phyloP scores from a whole-genome alignment of 2,113 vertebrate genomes.

The Cryptomyrus ogoouensis region DNA sequence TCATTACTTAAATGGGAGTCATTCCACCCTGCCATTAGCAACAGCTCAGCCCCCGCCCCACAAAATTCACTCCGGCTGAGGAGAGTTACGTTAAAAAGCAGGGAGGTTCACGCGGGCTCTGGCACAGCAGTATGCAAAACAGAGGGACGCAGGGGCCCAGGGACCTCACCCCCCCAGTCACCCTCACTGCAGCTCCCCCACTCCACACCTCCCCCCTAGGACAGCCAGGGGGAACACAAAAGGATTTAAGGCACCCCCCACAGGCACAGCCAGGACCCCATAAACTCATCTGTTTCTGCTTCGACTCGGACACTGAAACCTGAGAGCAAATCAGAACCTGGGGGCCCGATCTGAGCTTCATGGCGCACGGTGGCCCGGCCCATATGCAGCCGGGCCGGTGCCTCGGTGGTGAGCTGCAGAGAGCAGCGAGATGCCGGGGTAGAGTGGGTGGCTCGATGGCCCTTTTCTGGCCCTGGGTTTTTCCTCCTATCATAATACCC shows the following conservation, averaged over 20 bases:
- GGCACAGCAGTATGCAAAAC: conserved; percentile 59
- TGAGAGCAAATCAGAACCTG: background rate
- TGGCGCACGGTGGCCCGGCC: background rate
- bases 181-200: background rate
- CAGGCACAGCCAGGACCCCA: conserved; percentile 46
- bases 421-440: conserved; percentile 40
- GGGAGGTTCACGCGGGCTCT: conserved; percentile 64
- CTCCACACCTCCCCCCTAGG: conserved; percentile 42
- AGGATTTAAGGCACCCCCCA: conserved; percentile 56
- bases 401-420: conserved; percentile 36
- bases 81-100: conserved; percentile 57
- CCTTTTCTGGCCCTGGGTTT: conserved; percentile 38
- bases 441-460: conserved; percentile 42
- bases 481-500: conserved; percentile 47
- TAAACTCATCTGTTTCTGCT: conserved; percentile 43
- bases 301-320: background rate
- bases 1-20: conserved; percentile 68
- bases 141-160: conserved; percentile 48
- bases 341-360: background rate
- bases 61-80: conserved; percentile 78
- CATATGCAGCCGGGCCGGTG: background rate
- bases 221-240: conserved; percentile 58
- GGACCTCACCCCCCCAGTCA: conserved; percentile 25
- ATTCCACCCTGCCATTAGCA: conserved; percentile 84
- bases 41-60: conserved; percentile 63